Base-by-base conservation (phyloP, 2,113 vertebrate species). In the Protomyctophum bolini region DNA sequence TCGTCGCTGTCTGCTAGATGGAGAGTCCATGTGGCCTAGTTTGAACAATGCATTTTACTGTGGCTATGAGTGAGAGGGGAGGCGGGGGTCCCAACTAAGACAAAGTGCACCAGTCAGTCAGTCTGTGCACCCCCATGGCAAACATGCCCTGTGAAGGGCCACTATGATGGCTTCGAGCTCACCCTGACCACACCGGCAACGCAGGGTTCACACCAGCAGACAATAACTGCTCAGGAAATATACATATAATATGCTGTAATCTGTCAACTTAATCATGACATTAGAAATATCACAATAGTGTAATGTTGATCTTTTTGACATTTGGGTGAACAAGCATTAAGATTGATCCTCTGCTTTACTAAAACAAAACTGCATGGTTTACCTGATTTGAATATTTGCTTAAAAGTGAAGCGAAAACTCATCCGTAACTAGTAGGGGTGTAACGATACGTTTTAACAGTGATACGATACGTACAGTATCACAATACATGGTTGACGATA, bases 41-140 rank as follows among this genome's bases (percentile, higher is more conserved):
- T 84, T 82, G 72, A 88, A 89, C 88, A 88, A 88, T 70, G 82
- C 77, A 54, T 72, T 80, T 79, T 82, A 85, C 83, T 90, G 87
- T 89, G 65, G 63, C 0, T 6, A 62, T 45, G 10, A 41, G 48
- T 57, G 48, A 21, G 55, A 70, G 65, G 70, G 80, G 60, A 72
- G 81, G 75, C 60, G 75, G 69, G 66, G 7, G 73, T 71, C 51
- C 66, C 46, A 45, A 60, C 80, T 63, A 79, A 75, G 74, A 86
- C 83, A 84, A 86, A 83, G 72, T 80, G 70, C 58, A 73, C 66
- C 70, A 80, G 81, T 85, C 76, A 83, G 68, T 85, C 76, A 83
- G 68, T 72, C 21, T 77, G 72, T 62, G 15, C 67, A 71, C 65
- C 52, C 65, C 52, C 63, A 28, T 69, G 63, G 15, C 5, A 75